Evolutionary conservation across 2,888 invertebrate species (phyloP), one percentile per base, ranked within the genome.

Genomic region (Empis stercorea): DNA sequence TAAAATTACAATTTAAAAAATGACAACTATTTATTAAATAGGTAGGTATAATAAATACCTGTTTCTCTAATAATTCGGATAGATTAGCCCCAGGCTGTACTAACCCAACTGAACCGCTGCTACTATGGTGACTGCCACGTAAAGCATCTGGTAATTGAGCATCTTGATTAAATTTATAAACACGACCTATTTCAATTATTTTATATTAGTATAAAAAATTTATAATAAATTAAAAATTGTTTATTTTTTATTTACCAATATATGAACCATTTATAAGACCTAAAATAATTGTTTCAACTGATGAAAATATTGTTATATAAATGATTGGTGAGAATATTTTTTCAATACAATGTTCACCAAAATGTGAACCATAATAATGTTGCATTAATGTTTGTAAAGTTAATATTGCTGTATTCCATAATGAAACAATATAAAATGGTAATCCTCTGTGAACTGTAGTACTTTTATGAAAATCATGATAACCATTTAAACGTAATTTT

Each of bases 391-490:
- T 68, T 59, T 76, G 73, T 2, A 76, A 61, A 27, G 76, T 63
- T 44, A 80, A 58, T 27, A 81, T 61, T 36, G 67, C 63, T 1
- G 73, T 75, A 66, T 71, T 81, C 80, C 72, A 80, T 15, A 80
- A 60, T 9, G 81, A 80, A 1, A 77, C 75, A 16, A 81, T 64
- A 55, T 78, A 76, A 38, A 81, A 63, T 1, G 82, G 80, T 14
- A 79, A 64, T 46, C 76, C 72, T 55, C 77, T 75, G 45, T 76
- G 76, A 47, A 71, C 68, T 54, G 73, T 72, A 0, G 76, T 79
- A 10, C 75, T 72, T 49, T 79, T 76, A 61, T 81, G 78, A 59
- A 82, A 82, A 45, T 82, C 80, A 48, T 81, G 71, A 57, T 81
- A 81, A 3, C 83, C 82, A 57, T 75, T 74, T 51, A 81, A 68